Evolutionary conservation across 2,113 vertebrate species (phyloP), one percentile per base, ranked within the genome.

Genomic region (Crotalus viridis): DNA sequence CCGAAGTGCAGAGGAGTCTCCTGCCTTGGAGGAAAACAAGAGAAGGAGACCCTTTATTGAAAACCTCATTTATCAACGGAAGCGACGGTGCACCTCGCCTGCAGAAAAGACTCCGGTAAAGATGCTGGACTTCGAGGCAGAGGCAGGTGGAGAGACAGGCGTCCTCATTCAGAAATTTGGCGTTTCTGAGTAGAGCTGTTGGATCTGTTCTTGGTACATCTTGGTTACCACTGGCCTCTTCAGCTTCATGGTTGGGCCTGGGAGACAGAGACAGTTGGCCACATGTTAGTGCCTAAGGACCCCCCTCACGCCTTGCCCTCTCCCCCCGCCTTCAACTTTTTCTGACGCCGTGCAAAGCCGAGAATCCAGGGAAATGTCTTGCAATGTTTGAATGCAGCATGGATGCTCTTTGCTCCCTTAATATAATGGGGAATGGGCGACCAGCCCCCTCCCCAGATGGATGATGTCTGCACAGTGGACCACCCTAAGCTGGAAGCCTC

Each of bases 181-280:
- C 0, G 97, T 96, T 0, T 93, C 89, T 0, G 81, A 87, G 52
- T 99, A 99, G 51, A 99, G 97, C 95, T 95, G 97, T 0, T 98
- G 97, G 0, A 99, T 98, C 61, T 98, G 98, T 0, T 97, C 96
- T 85, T 93, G 97, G 97, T 99, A 99, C 95, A 99, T 99, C 95
- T 98, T 97, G 43, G 12, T 33, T 39, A 99, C 98, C 86, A 97
- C 97, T 0, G 97, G 94, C 48, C 99, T 96, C 97, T 97, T 99
- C 92, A 99, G 96, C 97, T 99, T 99, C 98, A 98, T 97, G 0
- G 98, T 99, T 0, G 99, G 99, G 33, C 99, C 99, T 99, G 43
- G 19, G 33, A 39, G 33, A 7, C 17, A 43, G 69, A 81, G 33
- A 81, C 33, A 21, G 17, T 17, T 7, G 74, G 74, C 39, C 74